Conservation (phyloP, 2,888 invertebrate species). For the Philereme transversata region DNA sequence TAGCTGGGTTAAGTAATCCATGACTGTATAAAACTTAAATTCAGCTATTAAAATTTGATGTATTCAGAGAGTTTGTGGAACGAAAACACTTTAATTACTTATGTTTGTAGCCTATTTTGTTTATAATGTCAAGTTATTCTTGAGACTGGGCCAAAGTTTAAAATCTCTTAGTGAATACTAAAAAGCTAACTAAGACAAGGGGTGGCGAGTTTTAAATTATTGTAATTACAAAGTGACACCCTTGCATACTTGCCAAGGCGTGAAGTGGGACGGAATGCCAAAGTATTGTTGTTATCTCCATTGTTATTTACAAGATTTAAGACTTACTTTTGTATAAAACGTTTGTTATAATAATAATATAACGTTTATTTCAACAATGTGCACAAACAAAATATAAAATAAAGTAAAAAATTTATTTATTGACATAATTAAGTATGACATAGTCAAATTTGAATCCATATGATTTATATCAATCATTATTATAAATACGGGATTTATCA, state of each 20-base stretch:
- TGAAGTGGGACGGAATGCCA: constrained; percentile 16
- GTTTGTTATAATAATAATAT: too few relatives aligned
- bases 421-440: too few relatives aligned
- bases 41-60: too few relatives aligned
- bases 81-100: constrained; percentile 19
- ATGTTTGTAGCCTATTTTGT: constrained; percentile 25
- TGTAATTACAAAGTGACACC: constrained; percentile 32
- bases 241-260: constrained; percentile 31
- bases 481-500: too few relatives aligned
- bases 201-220: constrained; percentile 33
- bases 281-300: constrained; percentile 24
- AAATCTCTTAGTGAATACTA: constrained; percentile 31
- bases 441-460: too few relatives aligned
- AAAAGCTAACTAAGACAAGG: constrained; percentile 28
- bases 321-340: too few relatives aligned
- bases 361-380: too few relatives aligned
- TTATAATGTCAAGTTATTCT: constrained; percentile 26
- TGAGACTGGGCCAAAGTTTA: constrained; percentile 34
- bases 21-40: too few relatives aligned
- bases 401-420: too few relatives aligned
- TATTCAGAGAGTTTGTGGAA: constrained; percentile 9
- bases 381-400: too few relatives aligned
- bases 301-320: constrained; percentile 12
- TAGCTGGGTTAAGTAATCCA: too few relatives aligned
- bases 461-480: too few relatives aligned